Evolutionary conservation across 2,113 vertebrate species (phyloP).

Genomic region (Syrrhaptes paradoxus): DNA sequence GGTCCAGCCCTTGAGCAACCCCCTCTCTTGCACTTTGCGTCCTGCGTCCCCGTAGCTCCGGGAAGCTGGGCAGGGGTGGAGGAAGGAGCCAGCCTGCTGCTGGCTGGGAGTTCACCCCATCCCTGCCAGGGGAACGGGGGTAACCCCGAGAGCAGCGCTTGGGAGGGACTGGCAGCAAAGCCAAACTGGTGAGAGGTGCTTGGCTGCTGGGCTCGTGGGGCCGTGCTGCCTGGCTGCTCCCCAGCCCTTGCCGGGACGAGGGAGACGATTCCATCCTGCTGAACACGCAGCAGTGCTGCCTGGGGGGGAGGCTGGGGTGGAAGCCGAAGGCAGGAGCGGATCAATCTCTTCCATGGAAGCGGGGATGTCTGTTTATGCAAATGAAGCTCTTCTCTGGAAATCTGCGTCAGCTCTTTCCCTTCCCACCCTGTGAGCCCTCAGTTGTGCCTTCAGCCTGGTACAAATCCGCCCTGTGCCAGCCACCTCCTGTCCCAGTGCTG

Average conservation of each 20-base stretch:
- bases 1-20: neutral
- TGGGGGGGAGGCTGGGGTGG: neutral
- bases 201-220: neutral
- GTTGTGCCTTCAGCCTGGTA: neutral
- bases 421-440: neutral
- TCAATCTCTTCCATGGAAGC: rapidly evolving
- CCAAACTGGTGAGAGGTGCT: conserved; percentile 8
- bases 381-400: neutral
- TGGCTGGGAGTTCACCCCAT: neutral
- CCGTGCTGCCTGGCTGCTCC: neutral
- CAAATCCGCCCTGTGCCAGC: neutral
- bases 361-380: neutral
- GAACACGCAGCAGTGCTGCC: neutral
- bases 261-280: neutral
- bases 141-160: neutral
- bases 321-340: neutral
- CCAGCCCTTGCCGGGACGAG: neutral
- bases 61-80: neutral
- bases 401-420: neutral
- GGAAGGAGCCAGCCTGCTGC: neutral
- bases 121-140: neutral
- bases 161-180: neutral
- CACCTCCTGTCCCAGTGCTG: neutral
- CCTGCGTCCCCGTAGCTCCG: rapidly evolving
- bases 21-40: neutral